Base-by-base conservation (phyloP, 2,113 vertebrate species). In the Mystacornis crossleyi region DNA sequence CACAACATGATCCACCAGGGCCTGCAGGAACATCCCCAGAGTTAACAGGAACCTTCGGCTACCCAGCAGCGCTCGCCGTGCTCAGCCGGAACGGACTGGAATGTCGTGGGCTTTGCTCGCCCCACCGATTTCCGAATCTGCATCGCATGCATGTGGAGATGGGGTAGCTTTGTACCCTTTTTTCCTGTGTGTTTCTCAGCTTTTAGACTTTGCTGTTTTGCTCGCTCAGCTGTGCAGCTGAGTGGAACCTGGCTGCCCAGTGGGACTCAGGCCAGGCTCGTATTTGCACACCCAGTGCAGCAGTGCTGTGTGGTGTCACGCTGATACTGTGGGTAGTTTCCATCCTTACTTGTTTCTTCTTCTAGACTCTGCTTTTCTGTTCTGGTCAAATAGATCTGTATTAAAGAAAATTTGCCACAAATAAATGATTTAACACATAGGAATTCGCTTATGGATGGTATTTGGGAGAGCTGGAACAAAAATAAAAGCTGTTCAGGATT, bases 41-140 rank as follows among this genome's bases (percentile, higher is more conserved):
- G 21, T 29, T 18, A 17, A 1, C 38, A 33, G 5, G 16, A 62
- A 6, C 26, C 57, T 61, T 11, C 18, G 28, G 23, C n/a, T 24
- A 4, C 43, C 34, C 51, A 9, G 0, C 1, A 0, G 36, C 8
- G 13, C 20, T 43, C 1, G 0, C 50, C 19, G 9, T 18, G 18
- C 42, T n/a, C 43, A 19, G 55, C 40, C 72, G 60, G 42, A 53
- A 12, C 4, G 9, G 53, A 7, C 40, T 26, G 8, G 12, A 43
- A 7, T 40, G 31, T 5, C 53, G 31, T 10, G 19, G 24, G 24
- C 43, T 87, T 90, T 60, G 40, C 40, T 85, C 14, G n/a, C 18
- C 29, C 18, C 4, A 2, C n/a, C 9, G 0, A 72, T 57, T 67
- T 48, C 53, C 36, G 28, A 36, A 43, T 31, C 16, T 51, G 25